A percentile compares a stretch with the other conserved stretches of the same genome.
Conservation (phyloP, 2,113 vertebrate species). For the Anoplopoma fimbria region DNA sequence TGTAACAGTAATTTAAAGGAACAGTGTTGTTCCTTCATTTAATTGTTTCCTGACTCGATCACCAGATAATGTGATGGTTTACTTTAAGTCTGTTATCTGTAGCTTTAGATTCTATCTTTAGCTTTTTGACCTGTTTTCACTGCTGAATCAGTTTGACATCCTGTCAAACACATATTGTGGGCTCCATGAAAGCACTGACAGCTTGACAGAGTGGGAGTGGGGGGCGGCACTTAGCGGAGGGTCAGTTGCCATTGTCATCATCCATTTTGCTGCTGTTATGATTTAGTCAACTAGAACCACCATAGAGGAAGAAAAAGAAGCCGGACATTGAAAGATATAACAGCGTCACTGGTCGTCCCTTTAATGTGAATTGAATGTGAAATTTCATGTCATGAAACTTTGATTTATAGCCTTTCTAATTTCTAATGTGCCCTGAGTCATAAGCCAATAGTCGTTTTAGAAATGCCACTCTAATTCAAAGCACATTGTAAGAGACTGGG, state of each 20-base stretch:
- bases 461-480: conserved; percentile 1
- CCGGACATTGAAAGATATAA: background rate
- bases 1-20: too few species aligned
- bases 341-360: background rate
- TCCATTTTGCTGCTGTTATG: background rate
- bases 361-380: background rate
- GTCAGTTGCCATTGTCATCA: background rate
- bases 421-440: conserved; percentile 10
- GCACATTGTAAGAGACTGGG: background rate
- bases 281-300: background rate
- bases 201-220: too few species aligned
- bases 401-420: background rate
- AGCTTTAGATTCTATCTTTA: too few species aligned
- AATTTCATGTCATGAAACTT: background rate
- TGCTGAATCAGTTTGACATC: too few species aligned
- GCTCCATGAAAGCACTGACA: too few species aligned
- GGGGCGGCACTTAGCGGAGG: too few species aligned
- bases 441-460: background rate
- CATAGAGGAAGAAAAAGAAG: background rate
- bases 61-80: too few species aligned
- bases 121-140: too few species aligned
- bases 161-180: too few species aligned
- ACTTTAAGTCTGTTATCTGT: too few species aligned
- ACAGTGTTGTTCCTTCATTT: too few species aligned
- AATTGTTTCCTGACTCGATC: too few species aligned